Evolutionary conservation across 2,797 vertebrate species (phyloP), one percentile per base, ranked within the genome.

Genomic region (Acrossocheilus wenchowensis): DNA sequence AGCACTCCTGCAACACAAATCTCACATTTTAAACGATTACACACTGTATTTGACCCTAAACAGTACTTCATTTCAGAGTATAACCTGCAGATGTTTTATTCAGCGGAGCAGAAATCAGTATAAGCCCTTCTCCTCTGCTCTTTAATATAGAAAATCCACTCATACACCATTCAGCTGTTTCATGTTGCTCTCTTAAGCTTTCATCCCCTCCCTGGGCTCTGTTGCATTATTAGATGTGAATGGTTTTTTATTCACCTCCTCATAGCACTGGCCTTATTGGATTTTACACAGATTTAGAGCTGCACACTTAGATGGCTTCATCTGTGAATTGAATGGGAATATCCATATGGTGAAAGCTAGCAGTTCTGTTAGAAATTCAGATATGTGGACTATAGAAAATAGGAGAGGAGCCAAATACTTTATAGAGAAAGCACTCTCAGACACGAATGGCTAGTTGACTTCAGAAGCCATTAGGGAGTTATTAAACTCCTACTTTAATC

Each of bases 141-240:
- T 36, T 64, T 68, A 88, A 88, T 79, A 62, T 64, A 54, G 52
- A 87, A 85, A 71, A 87, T 82, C 73, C 82, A 79, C 64, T 83
- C 83, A 69, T 80, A 84, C n/a, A 39, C 81, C 36, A 52, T 64
- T 87, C 89, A 74, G 78, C 84, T 90, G 73, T 82, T 87, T 86
- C 57, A 69, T 30, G 68, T 83, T 73, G 36, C 75, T 74, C 23
- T 71, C 45, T 39, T 23, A 64, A 83, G 68, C 81, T 86, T 78
- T 30, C 36, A 30, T 78, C 23, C 52, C 14, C 62, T 82, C 36
- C 62, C 34, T 52, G 21, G n/a, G 43, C 83, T 82, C 66, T 68
- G 73, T 23, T 23, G 19, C 64, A 54, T 73, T 78, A 79, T 86
- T 82, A 54, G 23, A 83, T 72, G 52, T 83, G 34, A 85, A 57